Evolutionary conservation across 2,113 vertebrate species (phyloP), one percentile per base, ranked within the genome.

Genomic region (Vireo altiloquus): DNA sequence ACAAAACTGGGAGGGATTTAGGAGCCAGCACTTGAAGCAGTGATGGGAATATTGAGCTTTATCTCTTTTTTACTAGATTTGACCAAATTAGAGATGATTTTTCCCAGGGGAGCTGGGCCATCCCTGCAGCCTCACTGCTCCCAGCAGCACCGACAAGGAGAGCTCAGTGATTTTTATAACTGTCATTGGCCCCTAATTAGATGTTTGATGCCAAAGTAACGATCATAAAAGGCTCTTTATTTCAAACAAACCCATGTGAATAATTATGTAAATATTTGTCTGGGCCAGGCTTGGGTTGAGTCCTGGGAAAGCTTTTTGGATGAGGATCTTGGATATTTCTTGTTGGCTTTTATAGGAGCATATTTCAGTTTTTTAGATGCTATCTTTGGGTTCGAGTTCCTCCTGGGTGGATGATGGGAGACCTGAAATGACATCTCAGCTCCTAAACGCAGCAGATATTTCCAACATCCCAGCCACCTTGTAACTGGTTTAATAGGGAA

Each of bases 191-290:
- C 63, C 81, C 52, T 89, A 91, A 91, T 95, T 95, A 90, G 74
- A 37, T 56, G 57, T 46, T 44, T 54, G 74, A 89, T 95, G 95
- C 93, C 95, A 95, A 89, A 96, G 75, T 21, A 80, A 80, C 77
- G 89, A 89, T 82, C 89, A 86, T 89, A 90, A 96, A 94, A 95
- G 66, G 19, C 78, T 91, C 89, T 92, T 96, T 96, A 79, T 95
- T 95, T 97, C 87, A 95, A 96, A 94, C 94, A 96, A 95, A 70
- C 94, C 82, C 86, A 61, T 95, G 90, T 91, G 95, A 92, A 95
- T 94, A 96, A 97, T 95, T 95, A 56, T 75, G 80, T 94, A 97
- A 95, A 96, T 89, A 96, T 95, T 95, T 95, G 93, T 94, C 96
- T 95, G 94, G 93, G 92, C 93, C 59, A 87, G 90, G 40, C 80